A percentile compares a stretch with the other conserved stretches of the same genome.
These are phyloP conservation scores for Arvicanthis niloticus DNA, from an alignment of 2,113 vertebrate genomes.

Conservation along the genomic window DNA sequence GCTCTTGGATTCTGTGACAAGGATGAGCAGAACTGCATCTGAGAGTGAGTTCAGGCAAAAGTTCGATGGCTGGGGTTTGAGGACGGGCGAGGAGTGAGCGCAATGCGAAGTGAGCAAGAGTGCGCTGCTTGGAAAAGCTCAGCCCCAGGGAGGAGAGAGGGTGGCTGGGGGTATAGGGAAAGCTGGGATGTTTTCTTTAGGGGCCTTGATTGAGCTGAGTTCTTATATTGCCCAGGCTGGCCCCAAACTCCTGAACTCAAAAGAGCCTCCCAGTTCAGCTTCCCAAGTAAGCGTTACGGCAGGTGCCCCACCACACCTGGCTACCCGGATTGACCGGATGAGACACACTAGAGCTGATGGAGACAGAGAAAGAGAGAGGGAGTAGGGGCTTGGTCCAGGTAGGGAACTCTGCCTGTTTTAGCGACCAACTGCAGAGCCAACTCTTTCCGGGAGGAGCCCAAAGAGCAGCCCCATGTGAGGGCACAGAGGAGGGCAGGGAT, in stretches of 20 bases:
- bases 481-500: neutral
- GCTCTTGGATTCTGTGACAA: neutral
- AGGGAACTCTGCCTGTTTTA: no score
- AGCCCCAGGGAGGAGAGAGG: rapidly evolving
- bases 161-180: no score
- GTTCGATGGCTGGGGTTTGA: neutral
- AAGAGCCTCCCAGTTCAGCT: neutral
- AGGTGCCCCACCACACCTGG: neutral
- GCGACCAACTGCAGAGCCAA: neutral
- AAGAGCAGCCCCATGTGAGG: neutral
- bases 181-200: neutral
- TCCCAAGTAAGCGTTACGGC: neutral
- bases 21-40: neutral
- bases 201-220: neutral
- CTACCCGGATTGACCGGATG: neutral
- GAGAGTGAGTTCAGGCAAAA: no score
- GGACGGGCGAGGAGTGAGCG: neutral
- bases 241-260: neutral
- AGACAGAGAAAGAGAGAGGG: neutral
- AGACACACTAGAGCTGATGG: neutral
- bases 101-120: no score
- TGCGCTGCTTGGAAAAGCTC: neutral
- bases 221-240: neutral
- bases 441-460: no score
- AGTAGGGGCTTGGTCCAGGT: neutral